phyloP scores from a whole-genome alignment of 2,113 vertebrate species.

The Danio rerio region GRCz12tu NC_133185.1:39466501-39467000 shows the following conservation, averaged over 20 bases:
- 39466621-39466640: background rate
- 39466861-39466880: background rate
- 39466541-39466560: background rate
- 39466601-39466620: background rate
- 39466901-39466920: background rate
- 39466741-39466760: slow-evolving; percentile 8
- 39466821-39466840: background rate
- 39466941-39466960: background rate
- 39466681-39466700: slow-evolving; percentile 1
- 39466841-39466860: background rate
- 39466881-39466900: background rate
- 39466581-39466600: background rate
- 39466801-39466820: background rate
- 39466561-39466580: background rate
- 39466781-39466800: background rate
- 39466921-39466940: background rate
- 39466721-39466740: slow-evolving; percentile 25
- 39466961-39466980: background rate
- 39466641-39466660: slow-evolving; percentile 12
- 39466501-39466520: background rate
- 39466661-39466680: slow-evolving; percentile 34
- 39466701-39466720: slow-evolving; percentile 22
- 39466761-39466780: slow-evolving; percentile 20
- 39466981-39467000: background rate
- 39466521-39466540: background rate